Evolutionary conservation across 2,888 invertebrate genomes (phyloP).

Genomic region (Drosophila prolongata): DNA sequence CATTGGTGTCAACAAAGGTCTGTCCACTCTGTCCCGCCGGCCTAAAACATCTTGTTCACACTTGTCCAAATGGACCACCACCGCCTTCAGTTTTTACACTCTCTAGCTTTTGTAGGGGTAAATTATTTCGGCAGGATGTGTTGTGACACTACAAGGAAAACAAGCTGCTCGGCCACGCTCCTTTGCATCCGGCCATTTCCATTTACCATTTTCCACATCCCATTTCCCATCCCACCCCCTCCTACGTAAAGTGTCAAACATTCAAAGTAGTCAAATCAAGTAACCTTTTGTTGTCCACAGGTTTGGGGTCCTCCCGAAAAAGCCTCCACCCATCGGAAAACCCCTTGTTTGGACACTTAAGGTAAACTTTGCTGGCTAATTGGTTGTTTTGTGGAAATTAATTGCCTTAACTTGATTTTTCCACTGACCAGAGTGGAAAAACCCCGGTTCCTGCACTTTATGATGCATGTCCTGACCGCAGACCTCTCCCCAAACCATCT

Average conservation of each 20-base stretch:
- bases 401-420: conserved; percentile 84
- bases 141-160: conserved; percentile 77
- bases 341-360: conserved; percentile 82
- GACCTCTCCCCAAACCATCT: background rate
- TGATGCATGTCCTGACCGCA: conserved; percentile 64
- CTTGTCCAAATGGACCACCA: conserved; percentile 69
- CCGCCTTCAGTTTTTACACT: conserved; percentile 43
- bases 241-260: conserved; percentile 82
- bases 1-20: conserved; percentile 72
- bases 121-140: conserved; percentile 80
- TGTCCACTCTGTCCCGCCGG: conserved; percentile 65
- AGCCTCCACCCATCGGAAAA: background rate
- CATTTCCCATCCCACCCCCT: conserved; percentile 28
- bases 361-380: conserved; percentile 83
- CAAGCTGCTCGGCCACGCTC: conserved; percentile 65
- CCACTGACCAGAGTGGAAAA: conserved; percentile 35
- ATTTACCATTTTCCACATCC: background rate
- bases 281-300: conserved; percentile 79
- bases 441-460: conserved; percentile 65
- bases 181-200: conserved; percentile 21
- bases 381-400: conserved; percentile 84
- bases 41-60: conserved; percentile 84
- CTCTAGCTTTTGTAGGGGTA: conserved; percentile 44
- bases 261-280: conserved; percentile 84
- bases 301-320: conserved; percentile 1